These are phyloP conservation scores for Channa argus DNA, from an alignment of 2,113 vertebrate genomes.

Conservation along the genomic window DNA sequence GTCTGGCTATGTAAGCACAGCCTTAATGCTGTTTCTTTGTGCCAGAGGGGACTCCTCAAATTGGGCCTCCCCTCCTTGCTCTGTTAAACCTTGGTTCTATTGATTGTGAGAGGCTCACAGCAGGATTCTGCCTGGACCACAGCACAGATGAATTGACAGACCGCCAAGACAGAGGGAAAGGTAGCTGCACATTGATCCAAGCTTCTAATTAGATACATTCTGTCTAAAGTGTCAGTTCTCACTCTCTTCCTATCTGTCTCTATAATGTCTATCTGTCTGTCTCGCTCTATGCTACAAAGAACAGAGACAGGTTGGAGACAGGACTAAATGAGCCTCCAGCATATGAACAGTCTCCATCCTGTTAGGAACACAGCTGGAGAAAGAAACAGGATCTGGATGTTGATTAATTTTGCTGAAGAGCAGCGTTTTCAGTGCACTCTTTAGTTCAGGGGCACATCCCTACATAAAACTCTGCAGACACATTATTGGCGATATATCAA, in stretches of 20 bases:
- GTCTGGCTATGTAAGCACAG: constrained; percentile 18
- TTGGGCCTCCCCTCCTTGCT: constrained; percentile 57
- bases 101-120: constrained; percentile 68
- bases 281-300: constrained; percentile 39
- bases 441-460: constrained; percentile 19
- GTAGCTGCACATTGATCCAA: constrained; percentile 67
- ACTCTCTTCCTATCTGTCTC: constrained; percentile 44
- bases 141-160: constrained; percentile 52
- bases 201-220: constrained; percentile 71
- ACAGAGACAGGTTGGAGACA: constrained; percentile 24
- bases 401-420: constrained; percentile 44
- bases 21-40: constrained; percentile 60
- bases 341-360: constrained; percentile 39
- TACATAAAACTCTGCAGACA: constrained; percentile 28
- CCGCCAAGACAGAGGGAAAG: constrained; percentile 49
- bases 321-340: constrained; percentile 46
- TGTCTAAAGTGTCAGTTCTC: constrained; percentile 65
- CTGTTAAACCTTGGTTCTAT: constrained; percentile 55
- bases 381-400: constrained; percentile 52
- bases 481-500: constrained; percentile 27
- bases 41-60: constrained; percentile 68
- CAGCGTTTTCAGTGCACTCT: constrained; percentile 12
- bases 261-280: constrained; percentile 48
- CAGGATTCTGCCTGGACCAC: constrained; percentile 50
- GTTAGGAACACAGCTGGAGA: constrained; percentile 39